phyloP scores from a whole-genome alignment of 2,113 vertebrate species.

The Dromiciops gliroides region DNA sequence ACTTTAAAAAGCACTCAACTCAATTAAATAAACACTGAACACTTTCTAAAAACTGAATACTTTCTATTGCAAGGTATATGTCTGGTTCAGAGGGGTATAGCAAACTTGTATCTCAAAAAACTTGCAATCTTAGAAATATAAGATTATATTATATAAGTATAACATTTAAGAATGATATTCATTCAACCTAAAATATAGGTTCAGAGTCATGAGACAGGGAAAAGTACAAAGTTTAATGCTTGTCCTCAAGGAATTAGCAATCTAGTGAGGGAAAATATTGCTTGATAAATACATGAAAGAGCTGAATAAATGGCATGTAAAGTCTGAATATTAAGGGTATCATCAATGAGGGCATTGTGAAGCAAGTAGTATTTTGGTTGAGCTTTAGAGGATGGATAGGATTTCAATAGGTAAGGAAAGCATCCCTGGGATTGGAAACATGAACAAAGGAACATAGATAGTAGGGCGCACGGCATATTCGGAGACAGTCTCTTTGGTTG shows the following conservation, averaged over 20 bases:
- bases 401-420: background rate
- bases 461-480: background rate
- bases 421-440: background rate
- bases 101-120: background rate
- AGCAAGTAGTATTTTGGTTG: background rate
- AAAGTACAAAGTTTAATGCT: background rate
- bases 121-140: background rate
- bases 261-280: background rate
- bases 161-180: background rate
- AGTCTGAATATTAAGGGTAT: background rate
- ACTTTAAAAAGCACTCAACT: slow-evolving; percentile 31
- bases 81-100: background rate
- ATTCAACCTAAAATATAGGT: background rate
- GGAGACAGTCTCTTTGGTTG: background rate
- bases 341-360: background rate
- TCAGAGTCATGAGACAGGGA: background rate
- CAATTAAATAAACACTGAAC: slow-evolving; percentile 30
- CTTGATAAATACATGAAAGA: background rate
- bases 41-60: background rate
- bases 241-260: background rate
- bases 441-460: background rate
- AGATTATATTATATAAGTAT: background rate
- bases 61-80: background rate
- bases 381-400: background rate
- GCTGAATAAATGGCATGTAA: background rate